Conservation (phyloP, 2,888 invertebrate genomes). For the Clanis bilineata region DNA sequence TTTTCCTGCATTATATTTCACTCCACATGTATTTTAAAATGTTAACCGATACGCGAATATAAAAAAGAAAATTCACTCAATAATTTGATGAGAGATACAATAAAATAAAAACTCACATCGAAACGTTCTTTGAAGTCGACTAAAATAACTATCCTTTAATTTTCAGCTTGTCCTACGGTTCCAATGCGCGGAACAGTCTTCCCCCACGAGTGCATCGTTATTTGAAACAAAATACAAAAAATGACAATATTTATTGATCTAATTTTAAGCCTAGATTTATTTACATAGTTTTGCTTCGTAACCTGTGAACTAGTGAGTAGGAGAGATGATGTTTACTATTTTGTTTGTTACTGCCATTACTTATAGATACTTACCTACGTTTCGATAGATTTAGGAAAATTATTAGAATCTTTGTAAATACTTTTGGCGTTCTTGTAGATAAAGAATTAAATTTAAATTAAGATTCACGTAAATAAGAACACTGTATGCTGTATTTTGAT, state of each 20-base stretch:
- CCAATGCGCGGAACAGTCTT: slow-evolving; percentile 73
- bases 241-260: slow-evolving; percentile 15
- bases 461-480: neutral
- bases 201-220: slow-evolving; percentile 87
- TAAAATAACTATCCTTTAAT: slow-evolving; percentile 33
- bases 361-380: neutral
- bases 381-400: neutral
- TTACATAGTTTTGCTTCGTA: neutral
- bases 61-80: too few species aligned
- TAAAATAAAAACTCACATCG: too few species aligned
- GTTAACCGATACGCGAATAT: too few species aligned
- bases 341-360: slow-evolving; percentile 6
- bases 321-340: neutral
- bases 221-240: slow-evolving; percentile 55
- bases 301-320: neutral
- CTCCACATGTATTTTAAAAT: too few species aligned
- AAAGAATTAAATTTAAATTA: neutral
- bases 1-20: too few species aligned
- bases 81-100: too few species aligned
- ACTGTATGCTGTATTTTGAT: neutral
- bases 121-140: too few species aligned
- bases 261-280: slow-evolving; percentile 16
- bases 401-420: neutral
- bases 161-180: slow-evolving; percentile 84
- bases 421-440: neutral